phyloP scores from a whole-genome alignment of 2,113 vertebrate genomes.

The Amphiprion ocellaris region DNA sequence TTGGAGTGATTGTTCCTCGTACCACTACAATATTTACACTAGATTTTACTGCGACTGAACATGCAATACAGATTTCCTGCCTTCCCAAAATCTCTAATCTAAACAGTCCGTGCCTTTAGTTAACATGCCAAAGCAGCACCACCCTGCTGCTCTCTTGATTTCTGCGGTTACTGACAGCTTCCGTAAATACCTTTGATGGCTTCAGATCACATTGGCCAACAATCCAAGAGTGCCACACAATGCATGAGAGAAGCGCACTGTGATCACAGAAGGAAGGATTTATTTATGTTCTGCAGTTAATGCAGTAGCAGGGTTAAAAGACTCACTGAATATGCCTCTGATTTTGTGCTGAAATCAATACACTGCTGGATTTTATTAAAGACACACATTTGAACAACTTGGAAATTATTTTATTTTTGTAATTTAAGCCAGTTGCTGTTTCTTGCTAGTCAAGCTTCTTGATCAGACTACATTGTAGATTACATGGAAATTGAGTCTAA shows the following conservation, averaged over 20 bases:
- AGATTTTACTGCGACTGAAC: constrained; percentile 48
- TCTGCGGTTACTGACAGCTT: constrained; percentile 58
- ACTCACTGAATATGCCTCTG: constrained; percentile 15
- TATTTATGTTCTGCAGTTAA: constrained; percentile 24
- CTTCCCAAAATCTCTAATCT: constrained; percentile 51
- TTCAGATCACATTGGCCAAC: constrained; percentile 53
- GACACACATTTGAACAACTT: neutral
- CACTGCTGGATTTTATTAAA: neutral
- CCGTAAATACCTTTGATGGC: constrained; percentile 66
- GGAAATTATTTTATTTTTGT: neutral
- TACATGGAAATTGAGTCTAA: neutral
- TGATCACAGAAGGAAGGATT: constrained; percentile 29
- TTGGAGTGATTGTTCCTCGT: constrained; percentile 49
- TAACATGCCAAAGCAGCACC: constrained; percentile 52
- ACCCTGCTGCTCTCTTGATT: constrained; percentile 58
- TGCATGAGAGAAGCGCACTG: constrained; percentile 17
- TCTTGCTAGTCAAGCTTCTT: neutral
- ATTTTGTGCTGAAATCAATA: neutral
- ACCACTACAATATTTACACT: constrained; percentile 44
- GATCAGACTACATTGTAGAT: neutral
- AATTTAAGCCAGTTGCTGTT: neutral
- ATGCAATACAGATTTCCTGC: constrained; percentile 38
- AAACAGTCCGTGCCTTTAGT: constrained; percentile 61
- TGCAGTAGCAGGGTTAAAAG: constrained; percentile 16
- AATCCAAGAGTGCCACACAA: constrained; percentile 35